Conservation (phyloP, 2,888 invertebrate species). For the Lochmaea crataegi region DNA sequence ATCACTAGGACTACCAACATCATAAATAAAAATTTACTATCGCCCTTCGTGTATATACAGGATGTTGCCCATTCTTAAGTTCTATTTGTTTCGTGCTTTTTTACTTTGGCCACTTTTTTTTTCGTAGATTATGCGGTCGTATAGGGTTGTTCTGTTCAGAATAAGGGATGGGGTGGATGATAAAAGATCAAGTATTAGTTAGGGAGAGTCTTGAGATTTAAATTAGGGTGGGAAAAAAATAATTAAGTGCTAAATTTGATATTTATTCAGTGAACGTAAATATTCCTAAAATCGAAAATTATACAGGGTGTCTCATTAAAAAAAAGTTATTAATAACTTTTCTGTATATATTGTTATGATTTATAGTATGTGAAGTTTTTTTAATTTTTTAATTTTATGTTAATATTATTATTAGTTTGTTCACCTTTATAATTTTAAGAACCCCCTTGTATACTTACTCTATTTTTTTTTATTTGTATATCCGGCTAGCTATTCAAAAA, state of each 20-base stretch:
- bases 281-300: too few relatives aligned
- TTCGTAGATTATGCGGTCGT: slow-evolving; percentile 3
- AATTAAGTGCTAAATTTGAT: slow-evolving; percentile 9
- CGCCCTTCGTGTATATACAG: slow-evolving; percentile 18
- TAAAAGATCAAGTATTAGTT: slow-evolving; percentile 6
- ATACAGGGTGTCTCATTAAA: too few relatives aligned
- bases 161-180: slow-evolving; percentile 2
- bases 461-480: too few relatives aligned
- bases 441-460: too few relatives aligned
- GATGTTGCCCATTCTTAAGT: slow-evolving; percentile 24
- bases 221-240: slow-evolving; percentile 9
- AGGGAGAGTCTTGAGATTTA: slow-evolving; percentile 5
- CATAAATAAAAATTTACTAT: slow-evolving; percentile 35
- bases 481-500: too few relatives aligned
- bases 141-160: slow-evolving; percentile 1
- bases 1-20: slow-evolving; percentile 51
- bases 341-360: too few relatives aligned
- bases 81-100: slow-evolving; percentile 15
- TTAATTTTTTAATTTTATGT: too few relatives aligned
- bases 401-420: too few relatives aligned
- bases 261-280: not conserved
- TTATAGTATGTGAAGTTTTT: too few relatives aligned
- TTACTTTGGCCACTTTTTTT: not conserved
- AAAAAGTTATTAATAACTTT: too few relatives aligned
- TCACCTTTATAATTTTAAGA: too few relatives aligned